These are phyloP conservation scores for Phainopepla nitens DNA, from an alignment of 2,113 vertebrate species.

Conservation along the genomic window DNA sequence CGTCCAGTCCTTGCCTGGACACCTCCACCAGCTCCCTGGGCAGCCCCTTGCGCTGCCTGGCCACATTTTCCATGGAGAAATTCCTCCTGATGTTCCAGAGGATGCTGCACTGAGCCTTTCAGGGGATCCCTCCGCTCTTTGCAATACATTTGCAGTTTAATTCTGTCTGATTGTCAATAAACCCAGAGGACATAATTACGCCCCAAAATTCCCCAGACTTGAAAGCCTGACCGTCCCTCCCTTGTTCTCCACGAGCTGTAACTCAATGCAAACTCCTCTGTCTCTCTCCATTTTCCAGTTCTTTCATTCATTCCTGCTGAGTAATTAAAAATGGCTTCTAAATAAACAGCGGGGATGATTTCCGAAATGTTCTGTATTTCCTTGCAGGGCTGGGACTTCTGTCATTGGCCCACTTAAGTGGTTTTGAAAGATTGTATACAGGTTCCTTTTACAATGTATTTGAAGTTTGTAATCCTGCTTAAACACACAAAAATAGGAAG, in stretches of 20 bases:
- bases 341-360: conserved; percentile 86
- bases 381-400: conserved; percentile 54
- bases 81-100: not conserved
- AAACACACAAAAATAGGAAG: conserved; percentile 77
- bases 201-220: conserved; percentile 25
- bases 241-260: conserved; percentile 57
- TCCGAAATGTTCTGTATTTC: conserved; percentile 68
- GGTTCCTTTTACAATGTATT: conserved; percentile 82
- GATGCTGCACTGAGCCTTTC: not conserved
- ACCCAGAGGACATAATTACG: conserved; percentile 30
- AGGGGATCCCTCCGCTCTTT: not conserved
- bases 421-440: conserved; percentile 88
- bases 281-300: conserved; percentile 64
- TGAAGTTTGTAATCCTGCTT: conserved; percentile 81
- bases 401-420: conserved; percentile 74
- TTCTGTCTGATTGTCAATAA: conserved; percentile 13
- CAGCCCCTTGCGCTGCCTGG: not conserved
- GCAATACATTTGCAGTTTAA: not conserved
- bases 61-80: not conserved
- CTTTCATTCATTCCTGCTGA: conserved; percentile 59
- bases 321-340: conserved; percentile 86
- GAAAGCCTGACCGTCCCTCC: not conserved
- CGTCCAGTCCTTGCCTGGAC: not conserved
- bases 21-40: not conserved
- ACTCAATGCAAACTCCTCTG: conserved; percentile 67